Conservation (phyloP, 2,113 vertebrate genomes). For the Serilophus lunatus region DNA sequence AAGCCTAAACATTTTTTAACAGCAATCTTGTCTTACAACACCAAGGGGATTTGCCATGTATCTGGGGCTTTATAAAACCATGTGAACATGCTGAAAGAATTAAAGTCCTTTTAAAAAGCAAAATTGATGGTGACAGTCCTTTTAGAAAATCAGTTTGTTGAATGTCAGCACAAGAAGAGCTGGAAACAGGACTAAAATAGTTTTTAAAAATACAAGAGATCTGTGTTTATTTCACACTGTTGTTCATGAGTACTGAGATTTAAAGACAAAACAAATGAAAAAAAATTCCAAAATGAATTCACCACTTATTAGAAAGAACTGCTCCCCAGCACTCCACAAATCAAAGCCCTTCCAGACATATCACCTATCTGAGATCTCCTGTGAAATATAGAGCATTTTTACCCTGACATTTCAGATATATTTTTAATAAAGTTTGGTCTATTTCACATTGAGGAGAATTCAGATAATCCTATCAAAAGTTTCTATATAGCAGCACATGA, state of each 20-base stretch:
- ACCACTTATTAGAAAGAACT: not conserved
- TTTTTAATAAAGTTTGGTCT: constrained; percentile 19
- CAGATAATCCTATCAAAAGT: not conserved
- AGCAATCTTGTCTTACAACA: constrained; percentile 89
- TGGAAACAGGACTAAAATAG: constrained; percentile 45
- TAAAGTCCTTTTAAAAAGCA: constrained; percentile 79
- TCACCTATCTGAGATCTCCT: not conserved
- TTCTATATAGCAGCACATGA: not conserved
- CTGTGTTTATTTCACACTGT: constrained; percentile 16
- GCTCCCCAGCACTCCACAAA: not conserved
- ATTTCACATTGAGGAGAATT: not conserved
- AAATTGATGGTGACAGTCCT: constrained; percentile 82
- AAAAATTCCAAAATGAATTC: not conserved
- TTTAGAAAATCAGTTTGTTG: constrained; percentile 71
- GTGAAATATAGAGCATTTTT: not conserved
- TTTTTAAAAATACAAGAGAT: constrained; percentile 32
- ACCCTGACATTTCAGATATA: not conserved
- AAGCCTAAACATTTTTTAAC: constrained; percentile 85
- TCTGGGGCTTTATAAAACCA: constrained; percentile 83
- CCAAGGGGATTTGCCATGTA: constrained; percentile 81
- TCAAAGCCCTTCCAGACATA: not conserved
- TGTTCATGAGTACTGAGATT: constrained; percentile 7
- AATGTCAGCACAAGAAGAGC: constrained; percentile 53
- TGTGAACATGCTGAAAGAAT: constrained; percentile 86
- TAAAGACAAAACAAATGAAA: not conserved